Conservation (phyloP, 1,140 invertebrate genomes). For the Micrasema minimum region DNA sequence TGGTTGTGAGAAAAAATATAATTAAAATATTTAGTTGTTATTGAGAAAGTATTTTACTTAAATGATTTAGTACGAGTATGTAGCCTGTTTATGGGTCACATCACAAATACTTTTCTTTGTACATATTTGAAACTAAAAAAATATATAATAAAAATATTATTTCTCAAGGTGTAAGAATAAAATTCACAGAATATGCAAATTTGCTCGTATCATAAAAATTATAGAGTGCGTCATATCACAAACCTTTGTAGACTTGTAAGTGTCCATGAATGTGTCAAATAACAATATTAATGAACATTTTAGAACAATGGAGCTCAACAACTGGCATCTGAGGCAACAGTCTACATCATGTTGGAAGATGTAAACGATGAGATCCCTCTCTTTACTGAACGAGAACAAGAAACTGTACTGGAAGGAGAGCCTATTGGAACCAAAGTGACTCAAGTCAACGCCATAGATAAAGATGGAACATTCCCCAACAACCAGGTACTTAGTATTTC, state of each 20-base stretch:
- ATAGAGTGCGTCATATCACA: conserved; percentile 2
- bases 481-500: conserved; percentile 76
- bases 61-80: too few species aligned
- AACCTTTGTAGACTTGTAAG: not conserved
- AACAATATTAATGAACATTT: too few species aligned
- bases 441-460: conserved; percentile 95
- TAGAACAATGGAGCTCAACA: conserved; percentile 96
- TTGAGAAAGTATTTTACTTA: too few species aligned
- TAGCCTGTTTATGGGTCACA: too few species aligned
- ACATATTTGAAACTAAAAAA: too few species aligned
- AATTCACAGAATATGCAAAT: too few species aligned
- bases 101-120: too few species aligned
- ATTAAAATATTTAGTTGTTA: too few species aligned
- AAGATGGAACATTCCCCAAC: conserved; percentile 94
- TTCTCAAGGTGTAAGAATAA: too few species aligned
- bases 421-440: conserved; percentile 94
- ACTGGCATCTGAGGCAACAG: conserved; percentile 92
- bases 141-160: too few species aligned
- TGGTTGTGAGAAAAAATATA: too few species aligned
- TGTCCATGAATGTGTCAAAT: too few species aligned
- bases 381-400: conserved; percentile 93
- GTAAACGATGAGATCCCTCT: conserved; percentile 97
- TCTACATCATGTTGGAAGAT: conserved; percentile 93
- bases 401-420: conserved; percentile 93
- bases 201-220: not conserved